A percentile compares a stretch with the other conserved stretches of the same genome.
phyloP scores from a whole-genome alignment of 2,797 vertebrate genomes.

The Hylomyscus alleni region DNA sequence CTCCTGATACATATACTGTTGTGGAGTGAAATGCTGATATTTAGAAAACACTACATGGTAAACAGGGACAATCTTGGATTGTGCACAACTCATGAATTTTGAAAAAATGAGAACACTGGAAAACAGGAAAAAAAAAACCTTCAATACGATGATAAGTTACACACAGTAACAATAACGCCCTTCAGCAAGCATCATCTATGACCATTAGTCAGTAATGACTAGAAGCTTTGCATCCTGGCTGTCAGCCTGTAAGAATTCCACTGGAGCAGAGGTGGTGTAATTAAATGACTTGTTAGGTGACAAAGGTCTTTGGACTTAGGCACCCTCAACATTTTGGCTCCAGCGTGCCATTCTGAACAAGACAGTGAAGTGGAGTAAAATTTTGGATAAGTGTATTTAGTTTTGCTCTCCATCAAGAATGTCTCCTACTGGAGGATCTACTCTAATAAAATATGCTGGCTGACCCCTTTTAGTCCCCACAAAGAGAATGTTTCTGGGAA shows the following conservation, averaged over 20 bases:
- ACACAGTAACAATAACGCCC: neutral
- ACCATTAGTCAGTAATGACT: conserved; percentile 74
- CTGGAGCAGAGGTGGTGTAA: conserved; percentile 57
- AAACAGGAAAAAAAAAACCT: neutral
- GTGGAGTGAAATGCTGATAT: conserved; percentile 1
- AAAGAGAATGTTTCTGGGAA: neutral
- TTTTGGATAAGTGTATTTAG: neutral
- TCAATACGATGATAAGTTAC: neutral
- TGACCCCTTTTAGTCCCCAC: neutral
- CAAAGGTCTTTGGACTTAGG: conserved; percentile 54
- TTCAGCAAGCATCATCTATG: neutral
- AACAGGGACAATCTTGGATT: neutral
- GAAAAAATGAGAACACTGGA: neutral
- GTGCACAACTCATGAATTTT: neutral
- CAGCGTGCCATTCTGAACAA: neutral
- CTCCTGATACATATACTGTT: neutral
- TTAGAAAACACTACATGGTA: neutral
- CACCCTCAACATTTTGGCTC: conserved; percentile 24
- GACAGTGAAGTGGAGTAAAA: neutral
- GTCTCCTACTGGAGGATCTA: neutral
- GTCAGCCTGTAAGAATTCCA: conserved; percentile 68
- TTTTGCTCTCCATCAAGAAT: neutral
- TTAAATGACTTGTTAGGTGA: conserved; percentile 53
- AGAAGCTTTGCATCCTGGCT: conserved; percentile 55
- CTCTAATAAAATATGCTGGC: neutral